Conservation (phyloP, 2,797 vertebrate species). For the Chiropotes sagulatus region DNA sequence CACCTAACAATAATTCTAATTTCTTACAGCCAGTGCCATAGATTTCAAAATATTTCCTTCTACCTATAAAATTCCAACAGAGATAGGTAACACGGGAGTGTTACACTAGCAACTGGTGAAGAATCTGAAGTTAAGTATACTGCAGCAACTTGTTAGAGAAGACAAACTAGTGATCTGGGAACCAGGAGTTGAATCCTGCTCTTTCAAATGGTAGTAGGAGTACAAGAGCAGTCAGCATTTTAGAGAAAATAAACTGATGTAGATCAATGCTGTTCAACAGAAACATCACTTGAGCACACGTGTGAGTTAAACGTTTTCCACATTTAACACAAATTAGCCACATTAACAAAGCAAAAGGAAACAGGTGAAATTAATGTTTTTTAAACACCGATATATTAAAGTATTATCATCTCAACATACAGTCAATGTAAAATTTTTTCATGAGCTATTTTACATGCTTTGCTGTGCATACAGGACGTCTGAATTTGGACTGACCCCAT, state of each 20-base stretch:
- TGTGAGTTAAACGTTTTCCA: neutral
- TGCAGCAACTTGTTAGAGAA: neutral
- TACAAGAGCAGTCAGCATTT: neutral
- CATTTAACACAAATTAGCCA: neutral
- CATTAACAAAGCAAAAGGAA: neutral
- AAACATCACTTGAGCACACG: rapidly evolving
- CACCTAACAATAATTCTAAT: neutral
- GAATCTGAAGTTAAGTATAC: neutral
- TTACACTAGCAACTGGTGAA: neutral
- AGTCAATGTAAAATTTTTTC: neutral
- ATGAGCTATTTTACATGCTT: neutral
- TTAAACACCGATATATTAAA: neutral
- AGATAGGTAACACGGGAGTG: neutral
- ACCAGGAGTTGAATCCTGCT: neutral
- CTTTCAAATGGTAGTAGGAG: neutral
- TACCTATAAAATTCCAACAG: neutral
- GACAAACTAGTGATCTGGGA: neutral
- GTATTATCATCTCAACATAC: neutral
- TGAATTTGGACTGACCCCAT: neutral
- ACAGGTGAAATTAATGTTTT: neutral
- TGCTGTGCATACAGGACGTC: neutral
- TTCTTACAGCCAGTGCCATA: neutral
- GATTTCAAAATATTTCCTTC: neutral
- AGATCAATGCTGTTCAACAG: neutral
- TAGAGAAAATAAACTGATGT: neutral